phyloP scores from a whole-genome alignment of 2,113 vertebrate genomes.

The Morone saxatilis region DNA sequence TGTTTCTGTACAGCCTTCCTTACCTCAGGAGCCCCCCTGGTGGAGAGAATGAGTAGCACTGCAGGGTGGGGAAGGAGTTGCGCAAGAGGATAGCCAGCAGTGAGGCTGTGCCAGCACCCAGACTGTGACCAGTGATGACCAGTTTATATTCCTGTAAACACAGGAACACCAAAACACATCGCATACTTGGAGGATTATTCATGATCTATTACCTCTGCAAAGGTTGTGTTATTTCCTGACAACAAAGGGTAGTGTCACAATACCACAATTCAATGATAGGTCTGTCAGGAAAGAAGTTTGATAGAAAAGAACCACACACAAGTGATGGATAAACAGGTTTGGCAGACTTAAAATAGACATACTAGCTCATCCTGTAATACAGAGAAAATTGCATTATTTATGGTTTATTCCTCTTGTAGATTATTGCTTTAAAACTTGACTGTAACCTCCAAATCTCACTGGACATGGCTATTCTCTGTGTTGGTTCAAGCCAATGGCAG shows the following conservation, averaged over 20 bases:
- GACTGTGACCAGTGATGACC: conserved; percentile 95
- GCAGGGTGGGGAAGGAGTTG: conserved; percentile 86
- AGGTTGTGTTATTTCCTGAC: not conserved
- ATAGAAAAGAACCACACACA: not conserved
- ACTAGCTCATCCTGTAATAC: not conserved
- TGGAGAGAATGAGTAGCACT: conserved; percentile 94
- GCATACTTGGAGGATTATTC: not conserved
- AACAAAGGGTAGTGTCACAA: not conserved
- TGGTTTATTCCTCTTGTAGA: not conserved
- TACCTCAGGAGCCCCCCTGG: conserved; percentile 96
- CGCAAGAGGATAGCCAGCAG: conserved; percentile 89
- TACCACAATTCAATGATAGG: not conserved
- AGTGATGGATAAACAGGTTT: not conserved
- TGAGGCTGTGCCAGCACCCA: conserved; percentile 92
- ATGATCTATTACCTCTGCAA: not conserved
- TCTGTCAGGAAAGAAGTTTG: not conserved
- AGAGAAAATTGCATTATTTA: not conserved
- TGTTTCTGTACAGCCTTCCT: not conserved
- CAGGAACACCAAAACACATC: conserved; percentile 10
- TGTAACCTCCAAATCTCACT: not conserved
- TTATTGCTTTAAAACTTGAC: not conserved
- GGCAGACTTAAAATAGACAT: not conserved
- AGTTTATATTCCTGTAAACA: conserved; percentile 91
- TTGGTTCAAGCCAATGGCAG: not conserved
- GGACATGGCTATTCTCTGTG: not conserved